Evolutionary conservation across 1,140 invertebrate species (phyloP), one percentile per base, ranked within the genome.

Genomic region (Pinna nobilis): DNA sequence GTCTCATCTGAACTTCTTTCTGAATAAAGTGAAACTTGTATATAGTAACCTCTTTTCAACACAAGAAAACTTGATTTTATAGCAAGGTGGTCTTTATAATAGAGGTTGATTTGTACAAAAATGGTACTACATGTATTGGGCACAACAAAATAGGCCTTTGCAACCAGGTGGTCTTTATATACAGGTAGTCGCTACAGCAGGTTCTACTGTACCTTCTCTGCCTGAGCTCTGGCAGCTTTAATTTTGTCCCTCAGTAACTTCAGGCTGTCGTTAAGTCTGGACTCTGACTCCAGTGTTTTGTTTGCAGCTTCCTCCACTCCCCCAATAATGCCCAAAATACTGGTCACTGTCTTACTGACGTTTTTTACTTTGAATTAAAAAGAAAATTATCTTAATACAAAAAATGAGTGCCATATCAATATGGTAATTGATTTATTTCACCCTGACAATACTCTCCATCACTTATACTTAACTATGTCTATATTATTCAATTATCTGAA

Each of bases 141-240:
- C n/a, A n/a, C n/a, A n/a, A n/a, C n/a, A 20, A 51, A 25, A 78
- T 60, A 77, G 32, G 11, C 11, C 30, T 39, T 28, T 41, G 18
- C 11, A 20, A 18, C 23, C 28, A 32, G 18, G 28, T 41, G 18
- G 13, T 15, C 20, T 50, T 28, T 47, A 28, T 47, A 13, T 35
- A 11, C 23, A 49, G 32, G 0, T 64, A 9, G 49, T 61, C 60
- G n/a, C 59, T 49, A 39, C 1, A 25, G 28, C 23, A 6, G 13
- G 3, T 30, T 7, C 23, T n/a, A 49, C 89, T 91, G 92, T 89
- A 96, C 94, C 51, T 93, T 93, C 57, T 95, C 92, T 0, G 95
- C 95, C 13, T 93, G 93, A 87, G 97, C 95, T 78, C 92, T 91
- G 0, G 95, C 94, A 82, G 94, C 92, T 2, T 91, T 90, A 61